Conservation (phyloP, 1,140 invertebrate species). For the Philotrypesis tridentata region DNA sequence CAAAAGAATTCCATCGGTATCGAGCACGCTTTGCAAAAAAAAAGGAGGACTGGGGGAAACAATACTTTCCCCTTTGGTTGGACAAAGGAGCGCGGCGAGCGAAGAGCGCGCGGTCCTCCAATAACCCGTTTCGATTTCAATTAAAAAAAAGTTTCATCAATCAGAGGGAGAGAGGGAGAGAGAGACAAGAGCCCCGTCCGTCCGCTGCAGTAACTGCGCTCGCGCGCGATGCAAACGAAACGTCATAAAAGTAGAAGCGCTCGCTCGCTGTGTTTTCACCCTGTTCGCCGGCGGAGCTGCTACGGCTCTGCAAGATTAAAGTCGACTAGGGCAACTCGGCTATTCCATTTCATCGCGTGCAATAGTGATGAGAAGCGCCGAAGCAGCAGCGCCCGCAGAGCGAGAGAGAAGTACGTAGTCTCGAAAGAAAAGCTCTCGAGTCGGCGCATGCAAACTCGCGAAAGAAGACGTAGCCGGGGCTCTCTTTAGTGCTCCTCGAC, state of each 20-base stretch:
- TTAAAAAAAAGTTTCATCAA: slow-evolving; percentile 44
- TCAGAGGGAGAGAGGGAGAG: too few species aligned
- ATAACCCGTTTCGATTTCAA: slow-evolving; percentile 39
- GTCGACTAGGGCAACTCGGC: slow-evolving; percentile 50
- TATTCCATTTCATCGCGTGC: slow-evolving; percentile 60
- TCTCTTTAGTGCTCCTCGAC: neutral
- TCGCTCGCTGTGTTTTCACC: neutral
- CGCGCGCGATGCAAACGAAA: neutral
- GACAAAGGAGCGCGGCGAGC: neutral
- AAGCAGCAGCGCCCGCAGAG: too few species aligned
- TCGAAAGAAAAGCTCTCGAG: neutral
- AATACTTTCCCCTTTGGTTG: slow-evolving; percentile 49
- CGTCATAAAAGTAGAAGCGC: slow-evolving; percentile 50
- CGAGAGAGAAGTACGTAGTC: neutral
- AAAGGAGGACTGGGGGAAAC: too few species aligned
- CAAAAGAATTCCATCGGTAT: slow-evolving; percentile 10
- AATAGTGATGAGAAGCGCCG: slow-evolving; percentile 57
- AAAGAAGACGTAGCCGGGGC: neutral
- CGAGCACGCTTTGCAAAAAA: neutral
- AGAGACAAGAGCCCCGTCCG: neutral
- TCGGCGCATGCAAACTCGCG: neutral
- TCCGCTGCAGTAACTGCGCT: too few species aligned
- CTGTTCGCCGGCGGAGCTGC: neutral
- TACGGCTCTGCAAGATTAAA: slow-evolving; percentile 27
- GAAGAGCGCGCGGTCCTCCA: neutral